phyloP scores from a whole-genome alignment of 2,113 vertebrate species.

The Epinephelus fuscoguttatus region DNA sequence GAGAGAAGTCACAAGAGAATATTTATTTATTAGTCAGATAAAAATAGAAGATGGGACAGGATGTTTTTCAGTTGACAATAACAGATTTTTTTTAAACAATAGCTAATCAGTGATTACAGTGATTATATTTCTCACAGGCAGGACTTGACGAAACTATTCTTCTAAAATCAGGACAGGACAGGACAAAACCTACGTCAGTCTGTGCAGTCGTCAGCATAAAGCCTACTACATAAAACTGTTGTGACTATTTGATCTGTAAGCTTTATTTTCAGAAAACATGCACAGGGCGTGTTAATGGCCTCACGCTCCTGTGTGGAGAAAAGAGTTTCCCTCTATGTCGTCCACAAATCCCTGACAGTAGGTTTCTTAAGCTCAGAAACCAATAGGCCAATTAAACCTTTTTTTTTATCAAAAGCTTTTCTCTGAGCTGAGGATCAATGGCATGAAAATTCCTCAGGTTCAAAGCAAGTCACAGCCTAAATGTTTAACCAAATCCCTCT shows the following conservation, averaged over 20 bases:
- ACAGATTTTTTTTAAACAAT: neutral
- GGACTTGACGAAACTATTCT: neutral
- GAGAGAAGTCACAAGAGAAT: neutral
- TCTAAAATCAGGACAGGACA: neutral
- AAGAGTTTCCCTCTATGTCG: slow-evolving; percentile 17
- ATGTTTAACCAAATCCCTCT: slow-evolving; percentile 48
- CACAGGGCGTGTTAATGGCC: neutral
- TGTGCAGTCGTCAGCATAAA: neutral
- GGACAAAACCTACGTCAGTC: neutral
- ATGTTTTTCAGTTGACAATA: neutral
- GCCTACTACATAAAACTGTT: neutral
- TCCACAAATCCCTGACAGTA: slow-evolving; percentile 5
- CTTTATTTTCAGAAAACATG: neutral
- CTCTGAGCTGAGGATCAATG: slow-evolving; percentile 49
- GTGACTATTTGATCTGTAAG: neutral
- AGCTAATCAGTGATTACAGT: neutral
- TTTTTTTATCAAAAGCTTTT: slow-evolving; percentile 29
- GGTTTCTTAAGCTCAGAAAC: slow-evolving; percentile 27
- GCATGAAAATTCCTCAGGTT: slow-evolving; percentile 35
- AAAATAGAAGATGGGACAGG: neutral
- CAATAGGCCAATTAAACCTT: slow-evolving; percentile 44
- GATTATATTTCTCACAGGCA: slow-evolving; percentile 1
- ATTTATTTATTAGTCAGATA: neutral
- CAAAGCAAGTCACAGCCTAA: slow-evolving; percentile 44
- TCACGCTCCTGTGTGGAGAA: neutral